Percentiles rank a stretch among this genome's conserved stretches.
Evolutionary conservation across 2,797 vertebrate genomes (phyloP).

Genomic region (Tiaroga cobitis): DNA sequence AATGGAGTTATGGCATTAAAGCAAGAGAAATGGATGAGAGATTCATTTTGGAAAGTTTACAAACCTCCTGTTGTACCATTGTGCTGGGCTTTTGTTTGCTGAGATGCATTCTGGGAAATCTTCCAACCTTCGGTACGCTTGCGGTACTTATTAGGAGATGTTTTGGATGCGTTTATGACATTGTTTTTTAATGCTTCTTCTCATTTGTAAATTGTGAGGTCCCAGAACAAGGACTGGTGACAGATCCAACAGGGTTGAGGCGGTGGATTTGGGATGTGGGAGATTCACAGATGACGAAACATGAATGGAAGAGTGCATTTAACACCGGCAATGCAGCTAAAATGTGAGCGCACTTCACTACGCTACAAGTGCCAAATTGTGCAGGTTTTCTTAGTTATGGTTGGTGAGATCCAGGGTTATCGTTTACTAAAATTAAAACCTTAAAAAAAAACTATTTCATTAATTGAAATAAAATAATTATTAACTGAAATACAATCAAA

Average conservation of each 20-base stretch:
- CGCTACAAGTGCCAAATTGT: background rate
- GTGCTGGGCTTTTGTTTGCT: constrained; percentile 11
- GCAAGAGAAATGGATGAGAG: constrained; percentile 43
- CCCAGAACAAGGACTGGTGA: constrained; percentile 10
- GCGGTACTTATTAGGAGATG: background rate
- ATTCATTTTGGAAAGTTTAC: constrained; percentile 30
- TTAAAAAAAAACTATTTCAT: no score
- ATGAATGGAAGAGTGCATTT: background rate
- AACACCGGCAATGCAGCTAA: background rate
- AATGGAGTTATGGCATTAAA: constrained; percentile 55
- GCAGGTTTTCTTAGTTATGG: background rate
- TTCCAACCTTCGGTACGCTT: background rate
- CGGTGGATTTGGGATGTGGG: background rate
- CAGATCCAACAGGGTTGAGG: constrained; percentile 1
- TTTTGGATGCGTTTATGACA: background rate
- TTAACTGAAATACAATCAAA: background rate
- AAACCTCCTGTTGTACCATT: constrained; percentile 23
- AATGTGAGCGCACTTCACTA: background rate
- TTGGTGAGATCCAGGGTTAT: background rate
- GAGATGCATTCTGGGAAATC: constrained; percentile 37
- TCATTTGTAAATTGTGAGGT: constrained; percentile 1
- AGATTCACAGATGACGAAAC: background rate
- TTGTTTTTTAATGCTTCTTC: constrained; percentile 8
- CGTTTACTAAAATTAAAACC: background rate
- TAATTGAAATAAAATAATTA: background rate